phyloP scores from a whole-genome alignment of 2,888 invertebrate species.

The Lepas anatifera region DNA sequence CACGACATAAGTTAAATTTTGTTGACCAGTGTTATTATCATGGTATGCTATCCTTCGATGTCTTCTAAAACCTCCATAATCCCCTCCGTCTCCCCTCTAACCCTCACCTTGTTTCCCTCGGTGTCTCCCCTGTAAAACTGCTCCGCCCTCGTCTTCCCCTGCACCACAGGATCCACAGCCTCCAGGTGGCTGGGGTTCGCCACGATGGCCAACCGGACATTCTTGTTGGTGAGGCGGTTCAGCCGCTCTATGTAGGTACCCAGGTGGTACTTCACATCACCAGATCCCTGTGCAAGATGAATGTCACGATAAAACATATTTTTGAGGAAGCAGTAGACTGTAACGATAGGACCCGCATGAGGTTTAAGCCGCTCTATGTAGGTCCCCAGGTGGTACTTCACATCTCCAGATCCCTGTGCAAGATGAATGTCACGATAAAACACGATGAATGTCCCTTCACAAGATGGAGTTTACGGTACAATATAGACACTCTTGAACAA shows the following conservation, averaged over 20 bases:
- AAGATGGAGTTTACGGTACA: too few species aligned
- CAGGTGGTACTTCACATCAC: constrained; percentile 84
- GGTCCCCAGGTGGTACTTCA: constrained; percentile 82
- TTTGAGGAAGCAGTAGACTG: too few species aligned
- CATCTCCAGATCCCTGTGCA: constrained; percentile 71
- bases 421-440: too few species aligned
- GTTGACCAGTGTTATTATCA: too few species aligned
- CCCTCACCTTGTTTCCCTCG: constrained; percentile 66
- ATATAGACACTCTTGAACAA: too few species aligned
- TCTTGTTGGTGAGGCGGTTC: constrained; percentile 84
- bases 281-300: constrained; percentile 63
- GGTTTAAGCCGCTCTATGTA: constrained; percentile 81
- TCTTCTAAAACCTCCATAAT: too few species aligned
- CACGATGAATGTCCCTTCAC: too few species aligned
- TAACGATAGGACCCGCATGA: too few species aligned
- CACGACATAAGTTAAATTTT: too few species aligned
- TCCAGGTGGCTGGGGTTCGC: constrained; percentile 90
- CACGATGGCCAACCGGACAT: constrained; percentile 73
- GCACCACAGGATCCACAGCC: constrained; percentile 86
- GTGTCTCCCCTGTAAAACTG: constrained; percentile 90
- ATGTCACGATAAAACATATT: too few species aligned
- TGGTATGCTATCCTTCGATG: too few species aligned
- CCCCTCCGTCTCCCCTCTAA: too few species aligned
- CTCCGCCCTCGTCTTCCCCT: constrained; percentile 89
- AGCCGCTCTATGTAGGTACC: constrained; percentile 81